Conservation (phyloP, 2,888 invertebrate species). For the Cryptus armator region DNA sequence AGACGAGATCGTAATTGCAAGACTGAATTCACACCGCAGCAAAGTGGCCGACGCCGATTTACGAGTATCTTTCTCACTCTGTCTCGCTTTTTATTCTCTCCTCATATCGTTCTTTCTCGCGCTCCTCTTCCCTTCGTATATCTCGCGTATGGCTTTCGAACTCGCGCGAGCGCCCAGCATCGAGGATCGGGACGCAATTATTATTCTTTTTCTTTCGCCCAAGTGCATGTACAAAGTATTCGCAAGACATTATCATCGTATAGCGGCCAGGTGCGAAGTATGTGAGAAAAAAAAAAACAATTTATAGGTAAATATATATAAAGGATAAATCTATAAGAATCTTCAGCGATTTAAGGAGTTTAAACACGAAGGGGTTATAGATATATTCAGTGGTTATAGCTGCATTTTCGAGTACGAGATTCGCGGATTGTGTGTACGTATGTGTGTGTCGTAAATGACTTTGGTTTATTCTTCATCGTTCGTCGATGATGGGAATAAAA, state of each 20-base stretch:
- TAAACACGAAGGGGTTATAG: background rate
- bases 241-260: slow-evolving; percentile 21
- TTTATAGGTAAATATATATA: slow-evolving; percentile 12
- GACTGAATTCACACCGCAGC: slow-evolving; percentile 67
- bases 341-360: slow-evolving; percentile 2
- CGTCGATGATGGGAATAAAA: slow-evolving; percentile 55
- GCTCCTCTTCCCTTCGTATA: slow-evolving; percentile 10
- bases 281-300: background rate
- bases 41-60: slow-evolving; percentile 64
- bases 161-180: slow-evolving; percentile 22
- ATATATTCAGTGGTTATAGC: background rate
- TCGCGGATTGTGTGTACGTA: background rate
- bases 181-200: slow-evolving; percentile 50
- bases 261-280: slow-evolving; percentile 17
- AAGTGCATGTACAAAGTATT: slow-evolving; percentile 27
- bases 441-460: slow-evolving; percentile 36
- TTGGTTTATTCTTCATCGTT: slow-evolving; percentile 56
- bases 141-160: slow-evolving; percentile 32
- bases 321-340: slow-evolving; percentile 17
- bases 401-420: slow-evolving; percentile 5
- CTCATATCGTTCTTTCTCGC: slow-evolving; percentile 10
- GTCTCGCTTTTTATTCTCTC: slow-evolving; percentile 31
- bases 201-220: slow-evolving; percentile 28
- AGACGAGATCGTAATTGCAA: slow-evolving; percentile 72
- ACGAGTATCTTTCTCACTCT: slow-evolving; percentile 45